Evolutionary conservation across 2,113 vertebrate genomes (phyloP).

Genomic region (Semnornis frantzii): DNA sequence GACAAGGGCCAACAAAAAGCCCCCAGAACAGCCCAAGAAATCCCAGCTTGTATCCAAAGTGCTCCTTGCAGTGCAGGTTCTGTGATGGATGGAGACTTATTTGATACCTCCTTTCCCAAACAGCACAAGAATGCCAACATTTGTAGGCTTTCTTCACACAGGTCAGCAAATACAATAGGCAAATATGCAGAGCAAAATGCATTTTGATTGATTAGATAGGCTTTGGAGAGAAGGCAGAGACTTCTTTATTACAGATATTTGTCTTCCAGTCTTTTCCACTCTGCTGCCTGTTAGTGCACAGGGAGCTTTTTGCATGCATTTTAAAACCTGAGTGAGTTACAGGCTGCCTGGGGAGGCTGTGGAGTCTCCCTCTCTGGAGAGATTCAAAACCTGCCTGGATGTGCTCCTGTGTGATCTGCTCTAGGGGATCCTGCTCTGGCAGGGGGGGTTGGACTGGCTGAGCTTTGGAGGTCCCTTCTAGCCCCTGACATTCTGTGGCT

Average conservation of each 20-base stretch:
- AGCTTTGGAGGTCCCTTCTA: too few species aligned
- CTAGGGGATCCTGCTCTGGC: too few species aligned
- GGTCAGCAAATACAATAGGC: slow-evolving; percentile 48
- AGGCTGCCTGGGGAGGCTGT: too few species aligned
- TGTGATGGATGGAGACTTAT: background rate
- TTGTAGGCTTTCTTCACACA: background rate
- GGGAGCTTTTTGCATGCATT: background rate
- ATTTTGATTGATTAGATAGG: slow-evolving; percentile 26
- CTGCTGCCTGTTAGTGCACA: background rate
- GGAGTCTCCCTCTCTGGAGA: too few species aligned
- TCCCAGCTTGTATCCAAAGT: background rate
- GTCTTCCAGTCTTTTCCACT: slow-evolving; percentile 2
- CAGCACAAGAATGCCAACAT: slow-evolving; percentile 5
- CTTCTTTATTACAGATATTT: slow-evolving; percentile 32
- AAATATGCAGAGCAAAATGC: slow-evolving; percentile 34
- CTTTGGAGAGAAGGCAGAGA: background rate
- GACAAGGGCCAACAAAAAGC: background rate
- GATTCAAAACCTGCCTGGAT: too few species aligned
- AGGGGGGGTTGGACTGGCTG: too few species aligned
- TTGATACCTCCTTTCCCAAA: slow-evolving; percentile 6
- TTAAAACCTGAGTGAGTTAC: background rate
- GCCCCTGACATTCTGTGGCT: background rate
- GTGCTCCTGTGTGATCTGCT: too few species aligned
- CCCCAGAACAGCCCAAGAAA: background rate
- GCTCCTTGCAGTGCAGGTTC: background rate